Percentiles rank a stretch among this genome's conserved stretches.
Evolutionary conservation across 2,113 vertebrate species (phyloP).

Genomic region (Neodon shergylaensis): DNA sequence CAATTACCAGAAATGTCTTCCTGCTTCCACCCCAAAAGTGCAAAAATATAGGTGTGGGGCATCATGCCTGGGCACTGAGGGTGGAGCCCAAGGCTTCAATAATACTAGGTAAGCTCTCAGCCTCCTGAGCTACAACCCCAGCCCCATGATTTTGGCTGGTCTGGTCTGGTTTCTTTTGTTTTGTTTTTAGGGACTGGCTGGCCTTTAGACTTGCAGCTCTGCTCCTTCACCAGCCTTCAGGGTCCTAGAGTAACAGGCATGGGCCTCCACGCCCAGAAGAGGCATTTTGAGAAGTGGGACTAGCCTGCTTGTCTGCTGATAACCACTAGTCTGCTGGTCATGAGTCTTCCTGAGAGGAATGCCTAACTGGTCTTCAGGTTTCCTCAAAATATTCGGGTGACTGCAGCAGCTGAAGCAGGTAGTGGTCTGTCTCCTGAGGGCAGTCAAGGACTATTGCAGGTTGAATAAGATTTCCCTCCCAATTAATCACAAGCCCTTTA

Average conservation of each 20-base stretch:
- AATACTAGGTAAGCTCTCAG: neutral
- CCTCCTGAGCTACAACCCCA: neutral
- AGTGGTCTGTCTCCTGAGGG: neutral
- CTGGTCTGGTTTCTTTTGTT: too few relatives aligned
- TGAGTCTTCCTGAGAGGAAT: neutral
- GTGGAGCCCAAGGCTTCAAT: neutral
- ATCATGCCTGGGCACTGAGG: neutral
- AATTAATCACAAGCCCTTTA: neutral
- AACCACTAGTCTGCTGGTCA: neutral
- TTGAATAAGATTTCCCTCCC: constrained; percentile 14
- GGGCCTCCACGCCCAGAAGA: neutral
- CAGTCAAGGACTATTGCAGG: neutral
- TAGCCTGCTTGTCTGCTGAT: neutral
- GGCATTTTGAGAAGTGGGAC: neutral
- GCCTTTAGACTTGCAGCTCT: neutral
- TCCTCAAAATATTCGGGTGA: neutral
- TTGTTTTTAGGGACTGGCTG: neutral
- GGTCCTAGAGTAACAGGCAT: neutral
- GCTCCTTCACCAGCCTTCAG: neutral
- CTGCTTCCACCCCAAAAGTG: too few relatives aligned
- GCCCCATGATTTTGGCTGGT: too few relatives aligned
- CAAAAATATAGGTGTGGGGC: neutral
- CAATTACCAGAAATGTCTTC: neutral
- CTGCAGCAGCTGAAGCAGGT: neutral
- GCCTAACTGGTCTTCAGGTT: neutral